Percentiles rank a stretch among this genome's conserved stretches.
These are phyloP conservation scores for Onychostoma macrolepis DNA, from an alignment of 2,113 vertebrate genomes.

Conservation along the genomic window DNA sequence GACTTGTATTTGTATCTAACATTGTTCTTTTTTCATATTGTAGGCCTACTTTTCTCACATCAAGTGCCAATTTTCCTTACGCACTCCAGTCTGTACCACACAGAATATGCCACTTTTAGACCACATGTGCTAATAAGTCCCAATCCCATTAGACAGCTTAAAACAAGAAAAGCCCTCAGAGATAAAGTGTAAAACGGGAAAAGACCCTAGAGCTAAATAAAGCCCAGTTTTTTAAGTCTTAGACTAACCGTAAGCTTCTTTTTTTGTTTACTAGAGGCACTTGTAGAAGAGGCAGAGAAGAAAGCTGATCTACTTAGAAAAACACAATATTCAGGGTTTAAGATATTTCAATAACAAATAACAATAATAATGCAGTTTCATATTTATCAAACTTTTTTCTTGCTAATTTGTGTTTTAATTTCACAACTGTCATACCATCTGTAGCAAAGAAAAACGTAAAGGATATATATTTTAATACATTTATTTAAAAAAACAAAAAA, in stretches of 20 bases:
- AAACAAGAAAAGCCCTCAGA: slow-evolving; percentile 26
- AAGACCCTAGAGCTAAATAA: slow-evolving; percentile 32
- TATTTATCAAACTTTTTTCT: not conserved
- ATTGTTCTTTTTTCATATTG: not conserved
- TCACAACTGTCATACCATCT: not conserved
- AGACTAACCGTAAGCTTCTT: not conserved
- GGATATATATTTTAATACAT: not conserved
- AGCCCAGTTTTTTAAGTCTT: slow-evolving; percentile 2
- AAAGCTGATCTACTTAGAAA: not conserved
- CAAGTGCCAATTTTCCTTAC: not conserved
- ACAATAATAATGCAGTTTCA: not conserved
- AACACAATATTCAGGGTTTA: not conserved
- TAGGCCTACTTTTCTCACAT: not conserved
- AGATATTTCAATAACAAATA: not conserved
- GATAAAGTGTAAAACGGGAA: slow-evolving; percentile 38
- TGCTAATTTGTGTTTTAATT: too few relatives aligned
- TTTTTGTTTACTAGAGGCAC: slow-evolving; percentile 24
- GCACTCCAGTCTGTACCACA: not conserved
- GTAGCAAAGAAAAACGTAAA: not conserved
- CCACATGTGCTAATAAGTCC: slow-evolving; percentile 9
- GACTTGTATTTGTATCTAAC: not conserved
- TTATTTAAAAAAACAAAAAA: not conserved
- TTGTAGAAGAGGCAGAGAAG: slow-evolving; percentile 4
- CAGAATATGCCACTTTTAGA: slow-evolving; percentile 14
- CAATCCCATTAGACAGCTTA: slow-evolving; percentile 39